Conservation (phyloP, 2,113 vertebrate species). For the Pachypanchax playfairii region DNA sequence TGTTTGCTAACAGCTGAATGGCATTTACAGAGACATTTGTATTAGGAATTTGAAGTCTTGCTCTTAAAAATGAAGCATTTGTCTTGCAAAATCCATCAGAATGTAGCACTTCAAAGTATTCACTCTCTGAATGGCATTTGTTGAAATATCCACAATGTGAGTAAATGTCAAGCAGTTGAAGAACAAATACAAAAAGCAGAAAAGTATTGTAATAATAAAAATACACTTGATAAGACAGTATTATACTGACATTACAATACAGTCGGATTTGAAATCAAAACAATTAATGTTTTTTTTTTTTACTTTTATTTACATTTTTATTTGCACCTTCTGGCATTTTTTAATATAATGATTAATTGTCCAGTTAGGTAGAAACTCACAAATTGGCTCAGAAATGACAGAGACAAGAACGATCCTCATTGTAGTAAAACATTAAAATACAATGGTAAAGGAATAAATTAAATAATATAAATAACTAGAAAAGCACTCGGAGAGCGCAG, state of each 20-base stretch:
- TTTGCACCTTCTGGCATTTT: too few species aligned
- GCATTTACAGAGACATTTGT: slow-evolving; percentile 31
- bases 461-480: too few species aligned
- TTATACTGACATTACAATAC: not conserved
- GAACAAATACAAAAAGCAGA: not conserved
- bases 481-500: too few species aligned
- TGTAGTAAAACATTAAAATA: too few species aligned
- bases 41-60: slow-evolving; percentile 6
- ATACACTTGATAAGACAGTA: not conserved
- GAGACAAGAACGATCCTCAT: too few species aligned
- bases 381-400: too few species aligned
- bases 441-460: too few species aligned
- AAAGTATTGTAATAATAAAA: not conserved
- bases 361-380: too few species aligned
- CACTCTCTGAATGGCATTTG: slow-evolving; percentile 23
- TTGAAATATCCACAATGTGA: slow-evolving; percentile 12
- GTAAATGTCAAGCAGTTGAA: slow-evolving; percentile 27
- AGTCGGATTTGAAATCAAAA: slow-evolving; percentile 1
- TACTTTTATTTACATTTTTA: too few species aligned
- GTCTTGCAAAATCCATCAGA: slow-evolving; percentile 21
- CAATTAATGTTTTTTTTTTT: too few species aligned
- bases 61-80: slow-evolving; percentile 18
- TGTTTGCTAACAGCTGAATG: slow-evolving; percentile 7
- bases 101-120: slow-evolving; percentile 25
- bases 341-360: too few species aligned